These are phyloP conservation scores for Hippocampus abdominalis DNA, from an alignment of 2,113 vertebrate genomes.

Conservation along the genomic window DNA sequence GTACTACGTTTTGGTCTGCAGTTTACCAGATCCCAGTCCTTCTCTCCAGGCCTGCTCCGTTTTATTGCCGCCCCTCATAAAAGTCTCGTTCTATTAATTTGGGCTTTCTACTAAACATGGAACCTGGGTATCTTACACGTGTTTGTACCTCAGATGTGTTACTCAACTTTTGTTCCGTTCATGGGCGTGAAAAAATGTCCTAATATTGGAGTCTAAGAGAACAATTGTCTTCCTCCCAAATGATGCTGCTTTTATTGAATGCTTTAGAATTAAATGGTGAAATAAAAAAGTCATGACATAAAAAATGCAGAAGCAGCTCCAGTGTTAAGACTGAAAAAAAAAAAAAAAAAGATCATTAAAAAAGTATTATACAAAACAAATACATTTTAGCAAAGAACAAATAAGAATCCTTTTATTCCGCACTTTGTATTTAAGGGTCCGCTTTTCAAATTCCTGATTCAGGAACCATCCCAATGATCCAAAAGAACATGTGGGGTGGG, in stretches of 20 bases:
- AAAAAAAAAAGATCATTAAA: conserved; percentile 1
- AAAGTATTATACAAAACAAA: not conserved
- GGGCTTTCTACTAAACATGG: no score
- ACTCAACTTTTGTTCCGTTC: not conserved
- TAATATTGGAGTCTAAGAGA: not conserved
- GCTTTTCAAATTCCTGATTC: conserved; percentile 63
- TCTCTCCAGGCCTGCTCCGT: no score
- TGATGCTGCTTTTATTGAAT: conserved; percentile 35
- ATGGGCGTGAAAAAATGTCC: not conserved
- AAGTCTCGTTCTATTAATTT: no score
- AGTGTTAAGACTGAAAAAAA: conserved; percentile 33
- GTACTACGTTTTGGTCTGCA: no score
- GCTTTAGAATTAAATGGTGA: not conserved
- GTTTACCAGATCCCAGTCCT: no score
- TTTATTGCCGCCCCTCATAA: no score
- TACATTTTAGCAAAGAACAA: not conserved
- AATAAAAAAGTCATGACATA: not conserved
- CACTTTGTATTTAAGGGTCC: not conserved
- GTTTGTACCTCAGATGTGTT: no score
- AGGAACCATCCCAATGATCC: conserved; percentile 44
- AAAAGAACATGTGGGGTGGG: not conserved
- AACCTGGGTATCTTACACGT: no score
- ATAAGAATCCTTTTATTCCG: conserved; percentile 3
- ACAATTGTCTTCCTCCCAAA: not conserved
- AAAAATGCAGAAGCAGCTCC: conserved; percentile 19